A percentile compares a stretch with the other conserved stretches of the same genome.
Evolutionary conservation across 2,113 vertebrate genomes (phyloP).

Genomic region (Nesospiza acunhae): DNA sequence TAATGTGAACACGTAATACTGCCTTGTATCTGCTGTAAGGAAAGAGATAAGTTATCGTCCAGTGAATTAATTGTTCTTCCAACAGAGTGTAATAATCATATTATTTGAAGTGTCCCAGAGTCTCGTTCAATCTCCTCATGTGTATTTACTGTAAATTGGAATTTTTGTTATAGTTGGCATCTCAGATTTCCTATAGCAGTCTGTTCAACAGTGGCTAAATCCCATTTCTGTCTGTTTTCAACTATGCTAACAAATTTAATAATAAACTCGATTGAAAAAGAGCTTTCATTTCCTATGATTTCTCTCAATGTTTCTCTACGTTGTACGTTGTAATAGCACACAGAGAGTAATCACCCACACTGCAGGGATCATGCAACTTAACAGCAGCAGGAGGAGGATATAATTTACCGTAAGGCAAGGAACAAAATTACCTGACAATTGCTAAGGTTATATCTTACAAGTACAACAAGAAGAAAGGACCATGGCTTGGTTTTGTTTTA

Average conservation of each 20-base stretch:
- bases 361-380: background rate
- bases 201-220: background rate
- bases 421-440: background rate
- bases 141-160: background rate
- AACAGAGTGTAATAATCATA: background rate
- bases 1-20: background rate
- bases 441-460: background rate
- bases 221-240: background rate
- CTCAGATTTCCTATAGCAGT: background rate
- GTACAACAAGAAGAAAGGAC: background rate
- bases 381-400: background rate
- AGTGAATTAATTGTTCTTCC: background rate
- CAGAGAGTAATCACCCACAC: background rate
- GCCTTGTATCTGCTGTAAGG: background rate
- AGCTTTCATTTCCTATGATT: background rate
- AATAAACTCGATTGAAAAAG: background rate
- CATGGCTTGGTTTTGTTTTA: accelerated
- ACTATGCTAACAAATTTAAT: background rate
- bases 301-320: background rate
- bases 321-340: background rate
- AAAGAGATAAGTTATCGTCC: background rate
- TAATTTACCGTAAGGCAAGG: background rate
- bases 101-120: background rate
- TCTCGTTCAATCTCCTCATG: background rate
- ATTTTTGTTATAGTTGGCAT: background rate